Evolutionary conservation across 37 sponge, comb jelly and placozoan genomes (phyloP).

Genomic region (Geodia barretti): DNA sequence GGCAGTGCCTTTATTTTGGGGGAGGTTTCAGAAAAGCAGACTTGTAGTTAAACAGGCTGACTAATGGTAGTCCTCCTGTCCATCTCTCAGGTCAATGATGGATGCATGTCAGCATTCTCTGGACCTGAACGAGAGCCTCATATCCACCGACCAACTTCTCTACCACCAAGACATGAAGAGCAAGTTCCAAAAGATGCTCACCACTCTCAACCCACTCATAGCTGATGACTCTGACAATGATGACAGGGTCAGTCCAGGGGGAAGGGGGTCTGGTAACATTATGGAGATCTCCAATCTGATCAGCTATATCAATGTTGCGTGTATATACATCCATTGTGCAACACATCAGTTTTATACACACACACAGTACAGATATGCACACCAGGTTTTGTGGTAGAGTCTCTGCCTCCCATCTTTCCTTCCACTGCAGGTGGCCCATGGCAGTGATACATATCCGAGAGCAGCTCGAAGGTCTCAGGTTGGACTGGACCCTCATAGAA

Average conservation of each 20-base stretch:
- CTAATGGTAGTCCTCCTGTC: background rate
- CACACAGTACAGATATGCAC: too few relatives aligned
- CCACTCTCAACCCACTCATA: constrained; percentile 29
- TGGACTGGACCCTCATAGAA: constrained; percentile 48
- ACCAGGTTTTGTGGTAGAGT: too few relatives aligned
- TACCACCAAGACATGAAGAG: constrained; percentile 68
- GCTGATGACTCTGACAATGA: constrained; percentile 1
- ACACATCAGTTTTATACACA: too few relatives aligned
- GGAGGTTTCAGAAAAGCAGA: too few relatives aligned
- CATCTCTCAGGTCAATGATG: constrained; percentile 60
- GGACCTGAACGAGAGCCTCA: constrained; percentile 73
- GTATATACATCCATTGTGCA: too few relatives aligned
- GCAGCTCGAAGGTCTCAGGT: background rate
- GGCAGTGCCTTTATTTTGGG: too few relatives aligned
- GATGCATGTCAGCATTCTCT: constrained; percentile 79
- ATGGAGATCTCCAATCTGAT: too few relatives aligned
- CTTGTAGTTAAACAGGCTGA: too few relatives aligned
- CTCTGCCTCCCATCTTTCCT: too few relatives aligned
- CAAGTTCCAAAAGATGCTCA: constrained; percentile 57
- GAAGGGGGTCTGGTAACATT: too few relatives aligned
- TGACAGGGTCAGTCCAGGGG: background rate
- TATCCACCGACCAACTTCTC: constrained; percentile 57
- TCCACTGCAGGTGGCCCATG: constrained; percentile 4
- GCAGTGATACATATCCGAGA: background rate
- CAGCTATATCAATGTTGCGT: too few relatives aligned